phyloP scores from a whole-genome alignment of 2,113 vertebrate genomes.

The Pedetes capensis region DNA sequence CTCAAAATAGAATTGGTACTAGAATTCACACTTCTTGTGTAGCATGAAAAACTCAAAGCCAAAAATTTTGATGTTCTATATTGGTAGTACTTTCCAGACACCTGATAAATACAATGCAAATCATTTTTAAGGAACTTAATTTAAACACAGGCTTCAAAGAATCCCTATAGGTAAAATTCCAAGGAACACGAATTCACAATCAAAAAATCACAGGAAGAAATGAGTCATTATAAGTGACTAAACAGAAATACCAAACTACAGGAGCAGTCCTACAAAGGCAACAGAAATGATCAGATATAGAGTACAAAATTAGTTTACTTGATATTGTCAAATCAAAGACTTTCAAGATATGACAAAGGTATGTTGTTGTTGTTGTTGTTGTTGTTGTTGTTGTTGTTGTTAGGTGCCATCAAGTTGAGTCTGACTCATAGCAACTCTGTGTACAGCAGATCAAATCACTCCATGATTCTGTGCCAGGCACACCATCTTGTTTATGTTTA shows the following conservation, averaged over 20 bases:
- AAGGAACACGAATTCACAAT: neutral
- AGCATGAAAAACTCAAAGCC: neutral
- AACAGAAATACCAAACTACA: neutral
- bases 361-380: too few species aligned
- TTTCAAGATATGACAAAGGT: neutral
- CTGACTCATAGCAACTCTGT: too few species aligned
- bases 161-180: neutral
- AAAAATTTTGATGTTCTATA: neutral
- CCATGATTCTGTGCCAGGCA: too few species aligned
- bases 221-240: neutral
- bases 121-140: neutral
- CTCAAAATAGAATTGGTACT: neutral
- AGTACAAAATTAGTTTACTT: neutral
- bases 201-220: neutral
- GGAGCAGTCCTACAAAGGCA: neutral
- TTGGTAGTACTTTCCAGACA: neutral
- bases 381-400: too few species aligned
- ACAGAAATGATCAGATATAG: neutral
- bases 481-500: too few species aligned
- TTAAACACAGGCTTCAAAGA: neutral
- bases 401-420: too few species aligned
- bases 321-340: neutral
- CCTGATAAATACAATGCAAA: neutral
- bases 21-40: neutral
- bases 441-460: too few species aligned